Evolutionary conservation across 1,140 invertebrate species (phyloP).

Genomic region (Scaptomyza pallida): DNA sequence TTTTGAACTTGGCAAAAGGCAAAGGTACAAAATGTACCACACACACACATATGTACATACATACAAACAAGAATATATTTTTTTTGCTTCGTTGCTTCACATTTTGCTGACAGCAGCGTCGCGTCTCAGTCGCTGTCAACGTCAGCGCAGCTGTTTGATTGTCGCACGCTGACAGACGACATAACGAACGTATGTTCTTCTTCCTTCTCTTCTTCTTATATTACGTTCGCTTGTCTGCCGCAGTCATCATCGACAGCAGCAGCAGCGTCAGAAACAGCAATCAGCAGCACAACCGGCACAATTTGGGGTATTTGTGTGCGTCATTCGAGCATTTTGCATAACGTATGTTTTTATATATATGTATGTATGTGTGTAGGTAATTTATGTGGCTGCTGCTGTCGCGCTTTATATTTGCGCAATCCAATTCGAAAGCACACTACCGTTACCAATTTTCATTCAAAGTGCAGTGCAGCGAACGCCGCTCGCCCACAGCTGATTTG

Average conservation of each 20-base stretch:
- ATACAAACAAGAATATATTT: conserved; percentile 6
- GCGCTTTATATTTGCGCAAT: conserved; percentile 66
- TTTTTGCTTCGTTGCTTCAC: conserved; percentile 27
- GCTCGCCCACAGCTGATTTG: conserved; percentile 65
- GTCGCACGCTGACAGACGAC: conserved; percentile 47
- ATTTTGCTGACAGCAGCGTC: conserved; percentile 34
- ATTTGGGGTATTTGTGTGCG: conserved; percentile 64
- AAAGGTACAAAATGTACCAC: conserved; percentile 45
- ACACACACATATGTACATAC: conserved; percentile 11
- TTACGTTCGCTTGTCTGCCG: conserved; percentile 27
- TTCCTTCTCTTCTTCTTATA: conserved; percentile 8
- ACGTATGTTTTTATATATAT: neutral
- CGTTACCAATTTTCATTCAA: conserved; percentile 75
- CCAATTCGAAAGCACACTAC: conserved; percentile 71
- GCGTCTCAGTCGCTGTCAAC: conserved; percentile 12
- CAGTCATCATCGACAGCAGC: conserved; percentile 46
- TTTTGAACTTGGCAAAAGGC: conserved; percentile 80
- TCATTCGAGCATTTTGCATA: conserved; percentile 57
- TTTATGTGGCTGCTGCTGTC: conserved; percentile 31
- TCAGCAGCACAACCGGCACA: conserved; percentile 20
- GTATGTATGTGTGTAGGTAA: conserved; percentile 16
- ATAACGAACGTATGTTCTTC: conserved; percentile 34
- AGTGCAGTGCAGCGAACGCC: conserved; percentile 48
- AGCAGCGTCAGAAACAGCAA: conserved; percentile 38
- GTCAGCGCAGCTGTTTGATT: conserved; percentile 67